Evolutionary conservation across 2,888 invertebrate genomes (phyloP).

Genomic region (Cantharis flavilabris): DNA sequence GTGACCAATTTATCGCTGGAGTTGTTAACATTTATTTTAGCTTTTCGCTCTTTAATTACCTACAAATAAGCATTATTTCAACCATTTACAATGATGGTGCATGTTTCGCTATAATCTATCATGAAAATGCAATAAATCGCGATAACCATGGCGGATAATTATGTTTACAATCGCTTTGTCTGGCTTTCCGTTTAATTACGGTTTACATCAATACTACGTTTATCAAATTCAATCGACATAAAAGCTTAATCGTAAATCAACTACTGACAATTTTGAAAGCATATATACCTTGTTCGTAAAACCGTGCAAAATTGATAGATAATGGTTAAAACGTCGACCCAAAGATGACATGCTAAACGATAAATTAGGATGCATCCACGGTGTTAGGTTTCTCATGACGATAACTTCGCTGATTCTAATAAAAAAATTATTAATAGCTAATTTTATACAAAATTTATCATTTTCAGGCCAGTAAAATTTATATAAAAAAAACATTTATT

Average conservation of each 20-base stretch:
- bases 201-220: constrained; percentile 27
- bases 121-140: constrained; percentile 17
- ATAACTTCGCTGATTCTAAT: constrained; percentile 22
- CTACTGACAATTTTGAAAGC: constrained; percentile 21
- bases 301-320: constrained; percentile 57
- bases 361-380: constrained; percentile 58
- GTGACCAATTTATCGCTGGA: neutral
- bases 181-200: constrained; percentile 28
- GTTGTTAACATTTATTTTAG: neutral
- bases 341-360: constrained; percentile 52
- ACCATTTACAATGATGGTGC: constrained; percentile 1
- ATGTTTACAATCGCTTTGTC: constrained; percentile 28
- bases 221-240: constrained; percentile 21
- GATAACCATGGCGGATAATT: constrained; percentile 23
- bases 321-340: constrained; percentile 53
- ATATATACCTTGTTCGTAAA: constrained; percentile 57
- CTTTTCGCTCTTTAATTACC: constrained; percentile 36
- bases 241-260: constrained; percentile 17
- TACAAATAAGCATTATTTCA: neutral
- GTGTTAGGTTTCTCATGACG: constrained; percentile 38
- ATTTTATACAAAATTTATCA: neutral
- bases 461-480: neutral
- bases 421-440: neutral
- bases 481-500: constrained; percentile 10
- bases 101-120: constrained; percentile 15